Conservation (phyloP, 92 coral and sea anemone genomes). For the Palythoa grandis region DNA sequence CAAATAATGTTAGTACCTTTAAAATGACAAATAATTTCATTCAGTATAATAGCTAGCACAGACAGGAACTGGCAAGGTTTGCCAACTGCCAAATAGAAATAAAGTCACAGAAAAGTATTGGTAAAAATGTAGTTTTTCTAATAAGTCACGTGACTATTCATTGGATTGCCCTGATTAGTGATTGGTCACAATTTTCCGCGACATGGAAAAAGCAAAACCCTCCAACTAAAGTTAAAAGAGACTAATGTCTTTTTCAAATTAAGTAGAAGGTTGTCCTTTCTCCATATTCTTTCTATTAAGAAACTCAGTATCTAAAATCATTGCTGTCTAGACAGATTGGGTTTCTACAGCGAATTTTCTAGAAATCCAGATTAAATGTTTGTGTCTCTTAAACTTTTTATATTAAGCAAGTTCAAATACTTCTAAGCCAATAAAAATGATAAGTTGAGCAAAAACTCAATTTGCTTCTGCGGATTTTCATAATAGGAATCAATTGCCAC, state of each 20-base stretch:
- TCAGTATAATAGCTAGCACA: no score
- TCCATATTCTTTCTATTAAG: conserved; percentile 15
- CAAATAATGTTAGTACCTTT: no score
- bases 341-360: conserved; percentile 32
- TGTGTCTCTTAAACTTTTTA: neutral
- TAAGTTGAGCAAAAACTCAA: neutral
- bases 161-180: neutral
- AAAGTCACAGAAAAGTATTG: no score
- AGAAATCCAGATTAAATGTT: neutral
- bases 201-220: neutral
- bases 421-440: neutral
- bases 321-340: conserved; percentile 38
- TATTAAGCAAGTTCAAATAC: neutral
- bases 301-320: neutral
- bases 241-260: neutral
- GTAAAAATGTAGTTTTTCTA: no score
- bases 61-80: neutral
- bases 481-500: no score
- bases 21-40: no score
- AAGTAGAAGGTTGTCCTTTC: conserved; percentile 6
- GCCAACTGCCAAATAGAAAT: no score
- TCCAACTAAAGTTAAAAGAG: neutral
- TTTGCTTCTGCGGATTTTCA: neutral
- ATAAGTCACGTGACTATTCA: neutral
- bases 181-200: neutral